Evolutionary conservation across 2,888 invertebrate species (phyloP).

Genomic region (Odontocolon sp.): DNA sequence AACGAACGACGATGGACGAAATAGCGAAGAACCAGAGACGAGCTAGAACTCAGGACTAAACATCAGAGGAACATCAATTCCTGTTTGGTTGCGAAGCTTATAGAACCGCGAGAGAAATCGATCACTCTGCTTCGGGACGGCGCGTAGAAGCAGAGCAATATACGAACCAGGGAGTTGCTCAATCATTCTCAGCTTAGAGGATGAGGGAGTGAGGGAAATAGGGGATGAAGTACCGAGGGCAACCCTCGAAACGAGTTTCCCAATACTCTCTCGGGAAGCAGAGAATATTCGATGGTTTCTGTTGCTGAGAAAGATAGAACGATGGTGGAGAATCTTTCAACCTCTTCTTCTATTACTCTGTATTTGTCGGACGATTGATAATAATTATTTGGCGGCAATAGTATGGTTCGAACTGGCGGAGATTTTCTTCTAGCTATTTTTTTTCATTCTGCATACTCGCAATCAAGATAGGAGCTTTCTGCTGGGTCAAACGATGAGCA

Average conservation of each 20-base stretch:
- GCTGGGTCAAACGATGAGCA: conserved; percentile 64
- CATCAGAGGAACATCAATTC: conserved; percentile 21
- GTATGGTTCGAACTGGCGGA: no score
- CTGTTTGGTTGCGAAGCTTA: not conserved
- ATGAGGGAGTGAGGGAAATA: conserved; percentile 34
- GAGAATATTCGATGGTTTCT: conserved; percentile 48
- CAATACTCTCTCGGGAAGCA: conserved; percentile 65
- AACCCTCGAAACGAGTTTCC: conserved; percentile 67
- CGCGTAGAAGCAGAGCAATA: conserved; percentile 49
- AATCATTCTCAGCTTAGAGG: conserved; percentile 74
- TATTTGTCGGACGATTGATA: conserved; percentile 19
- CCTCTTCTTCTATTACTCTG: conserved; percentile 6
- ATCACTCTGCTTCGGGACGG: conserved; percentile 56
- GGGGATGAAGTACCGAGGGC: conserved; percentile 39
- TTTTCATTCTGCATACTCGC: no score
- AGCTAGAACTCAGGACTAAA: not conserved
- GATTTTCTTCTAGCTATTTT: not conserved
- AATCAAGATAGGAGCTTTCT: no score
- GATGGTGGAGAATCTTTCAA: conserved; percentile 1
- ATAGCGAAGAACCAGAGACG: conserved; percentile 1
- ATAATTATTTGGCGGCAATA: not conserved
- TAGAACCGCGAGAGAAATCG: conserved; percentile 63
- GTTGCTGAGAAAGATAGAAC: conserved; percentile 9
- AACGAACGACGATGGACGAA: not conserved
- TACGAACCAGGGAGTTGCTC: conserved; percentile 67